Conservation (phyloP, 37 sponge, comb jelly and placozoan species). For the Halichondria panicea region DNA sequence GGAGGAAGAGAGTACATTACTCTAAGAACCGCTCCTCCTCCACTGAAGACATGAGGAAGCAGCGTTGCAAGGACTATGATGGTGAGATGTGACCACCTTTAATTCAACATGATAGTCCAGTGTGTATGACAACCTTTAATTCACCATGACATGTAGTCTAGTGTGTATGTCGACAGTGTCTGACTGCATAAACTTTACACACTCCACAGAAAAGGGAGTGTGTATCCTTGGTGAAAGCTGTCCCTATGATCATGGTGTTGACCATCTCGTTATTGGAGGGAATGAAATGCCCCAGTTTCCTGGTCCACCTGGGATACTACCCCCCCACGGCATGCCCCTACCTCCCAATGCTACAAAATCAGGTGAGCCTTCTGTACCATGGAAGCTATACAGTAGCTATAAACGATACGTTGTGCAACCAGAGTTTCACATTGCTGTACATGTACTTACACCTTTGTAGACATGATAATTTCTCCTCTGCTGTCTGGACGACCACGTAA, state of each 20-base stretch:
- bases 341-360: conserved; percentile 18
- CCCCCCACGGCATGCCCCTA: conserved; percentile 25
- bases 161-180: neutral
- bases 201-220: conserved; percentile 83
- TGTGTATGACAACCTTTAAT: neutral
- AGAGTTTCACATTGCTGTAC: neutral
- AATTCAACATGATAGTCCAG: no score
- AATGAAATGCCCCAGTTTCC: conserved; percentile 16
- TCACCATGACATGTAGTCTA: neutral
- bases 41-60: conserved; percentile 15
- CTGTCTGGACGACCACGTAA: no score
- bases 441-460: neutral
- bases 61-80: conserved; percentile 89
- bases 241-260: conserved; percentile 94
- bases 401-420: neutral
- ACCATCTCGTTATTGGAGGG: conserved; percentile 85
- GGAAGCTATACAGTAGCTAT: neutral
- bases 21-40: neutral
- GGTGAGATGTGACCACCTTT: conserved; percentile 29
- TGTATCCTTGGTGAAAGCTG: conserved; percentile 94
- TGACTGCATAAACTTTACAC: neutral
- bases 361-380: neutral
- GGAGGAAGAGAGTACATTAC: neutral
- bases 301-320: conserved; percentile 37
- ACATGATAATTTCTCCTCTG: conserved; percentile 19